phyloP scores from a whole-genome alignment of 2,113 vertebrate species.

The Prionailurus viverrinus region DNA sequence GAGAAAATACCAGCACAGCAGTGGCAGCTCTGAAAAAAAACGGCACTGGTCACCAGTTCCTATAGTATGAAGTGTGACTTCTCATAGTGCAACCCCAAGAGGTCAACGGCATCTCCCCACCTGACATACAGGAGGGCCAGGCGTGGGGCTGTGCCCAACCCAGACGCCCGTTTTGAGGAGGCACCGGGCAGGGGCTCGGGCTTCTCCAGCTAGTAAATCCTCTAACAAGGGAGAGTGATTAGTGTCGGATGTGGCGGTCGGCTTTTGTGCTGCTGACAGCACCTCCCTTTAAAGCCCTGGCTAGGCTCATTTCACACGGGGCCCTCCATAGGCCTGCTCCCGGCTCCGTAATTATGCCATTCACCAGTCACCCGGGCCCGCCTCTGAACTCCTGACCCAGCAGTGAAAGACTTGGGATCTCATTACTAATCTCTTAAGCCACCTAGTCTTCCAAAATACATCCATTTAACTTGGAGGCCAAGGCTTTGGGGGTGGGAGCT shows the following conservation, averaged over 20 bases:
- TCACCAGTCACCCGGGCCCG: conserved; percentile 67
- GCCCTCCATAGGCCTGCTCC: conserved; percentile 64
- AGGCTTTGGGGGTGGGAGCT: conserved; percentile 66
- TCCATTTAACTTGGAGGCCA: conserved; percentile 80
- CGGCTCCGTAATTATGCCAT: conserved; percentile 75
- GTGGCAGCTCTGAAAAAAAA: background rate
- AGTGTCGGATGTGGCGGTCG: conserved; percentile 79
- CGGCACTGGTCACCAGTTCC: too few relatives aligned
- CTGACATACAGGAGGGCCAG: background rate
- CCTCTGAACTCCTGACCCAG: conserved; percentile 82
- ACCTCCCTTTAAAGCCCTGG: conserved; percentile 62
- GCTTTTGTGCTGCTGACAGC: conserved; percentile 81
- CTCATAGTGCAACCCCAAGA: accelerated
- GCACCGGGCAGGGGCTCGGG: background rate
- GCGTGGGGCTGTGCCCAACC: background rate
- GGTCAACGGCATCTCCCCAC: background rate
- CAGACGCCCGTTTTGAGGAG: background rate
- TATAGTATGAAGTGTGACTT: background rate
- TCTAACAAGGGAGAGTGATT: conserved; percentile 82
- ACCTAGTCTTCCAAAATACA: conserved; percentile 80
- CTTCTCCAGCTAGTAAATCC: conserved; percentile 76
- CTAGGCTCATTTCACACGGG: conserved; percentile 68
- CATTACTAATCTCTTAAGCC: conserved; percentile 84
- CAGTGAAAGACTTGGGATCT: conserved; percentile 81
- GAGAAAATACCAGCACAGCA: background rate